Conservation (phyloP, 37 sponge, comb jelly and placozoan genomes). For the Geodia barretti region DNA sequence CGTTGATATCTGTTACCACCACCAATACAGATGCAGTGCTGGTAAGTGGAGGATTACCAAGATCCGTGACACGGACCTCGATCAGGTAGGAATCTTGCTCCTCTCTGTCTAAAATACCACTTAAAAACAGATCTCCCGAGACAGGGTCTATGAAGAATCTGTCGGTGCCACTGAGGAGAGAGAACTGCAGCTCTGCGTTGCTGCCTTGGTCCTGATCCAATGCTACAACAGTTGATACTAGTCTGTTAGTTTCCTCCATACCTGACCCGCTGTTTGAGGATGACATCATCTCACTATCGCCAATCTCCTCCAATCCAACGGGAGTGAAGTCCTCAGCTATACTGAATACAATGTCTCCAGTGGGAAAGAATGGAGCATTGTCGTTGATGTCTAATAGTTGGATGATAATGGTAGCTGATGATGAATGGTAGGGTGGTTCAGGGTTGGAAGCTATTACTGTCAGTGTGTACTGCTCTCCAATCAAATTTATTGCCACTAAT, state of each 20-base stretch:
- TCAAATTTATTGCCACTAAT: slow-evolving; percentile 28
- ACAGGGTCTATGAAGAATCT: slow-evolving; percentile 28
- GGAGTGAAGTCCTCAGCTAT: slow-evolving; percentile 49
- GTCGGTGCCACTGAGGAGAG: background rate
- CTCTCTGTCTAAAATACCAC: slow-evolving; percentile 31
- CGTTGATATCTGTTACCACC: slow-evolving; percentile 55
- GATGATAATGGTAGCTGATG: slow-evolving; percentile 22
- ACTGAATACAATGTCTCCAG: background rate
- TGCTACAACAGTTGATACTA: slow-evolving; percentile 22
- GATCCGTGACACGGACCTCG: slow-evolving; percentile 29
- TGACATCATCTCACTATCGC: background rate
- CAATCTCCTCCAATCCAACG: background rate
- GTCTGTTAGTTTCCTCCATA: background rate
- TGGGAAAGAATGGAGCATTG: slow-evolving; percentile 35
- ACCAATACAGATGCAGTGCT: slow-evolving; percentile 21
- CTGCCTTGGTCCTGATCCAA: slow-evolving; percentile 20
- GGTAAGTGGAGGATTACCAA: slow-evolving; percentile 29
- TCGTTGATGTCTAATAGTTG: slow-evolving; percentile 53
- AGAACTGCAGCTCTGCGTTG: slow-evolving; percentile 23
- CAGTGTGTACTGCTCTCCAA: background rate
- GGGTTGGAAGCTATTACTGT: slow-evolving; percentile 36
- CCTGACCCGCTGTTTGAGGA: slow-evolving; percentile 1
- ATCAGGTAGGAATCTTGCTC: background rate
- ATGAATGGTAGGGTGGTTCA: background rate
- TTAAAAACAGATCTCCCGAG: slow-evolving; percentile 26